Percentiles rank a stretch among this genome's conserved stretches.
Evolutionary conservation across 2,113 vertebrate species (phyloP).

Genomic region (Odontophorus gujanensis): DNA sequence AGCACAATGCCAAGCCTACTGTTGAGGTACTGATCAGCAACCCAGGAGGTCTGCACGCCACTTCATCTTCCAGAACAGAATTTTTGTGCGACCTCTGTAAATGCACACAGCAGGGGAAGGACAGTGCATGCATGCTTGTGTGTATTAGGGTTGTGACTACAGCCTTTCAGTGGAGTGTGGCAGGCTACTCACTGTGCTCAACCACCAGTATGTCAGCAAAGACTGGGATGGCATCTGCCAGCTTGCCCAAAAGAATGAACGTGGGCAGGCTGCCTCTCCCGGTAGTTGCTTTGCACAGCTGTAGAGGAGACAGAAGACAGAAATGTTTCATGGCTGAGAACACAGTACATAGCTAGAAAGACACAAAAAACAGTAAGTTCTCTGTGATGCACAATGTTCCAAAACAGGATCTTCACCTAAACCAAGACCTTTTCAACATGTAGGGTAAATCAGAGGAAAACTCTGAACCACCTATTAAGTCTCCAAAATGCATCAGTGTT

Average conservation of each 20-base stretch:
- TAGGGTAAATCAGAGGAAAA: neutral
- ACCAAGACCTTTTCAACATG: neutral
- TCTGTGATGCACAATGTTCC: neutral
- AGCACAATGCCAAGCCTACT: neutral
- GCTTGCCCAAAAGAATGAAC: slow-evolving; percentile 87
- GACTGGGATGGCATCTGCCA: slow-evolving; percentile 83
- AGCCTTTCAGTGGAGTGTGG: neutral
- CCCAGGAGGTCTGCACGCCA: neutral
- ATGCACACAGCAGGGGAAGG: rapidly evolving
- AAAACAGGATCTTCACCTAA: neutral
- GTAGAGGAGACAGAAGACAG: slow-evolving; percentile 1
- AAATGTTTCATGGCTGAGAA: neutral
- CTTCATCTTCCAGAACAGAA: neutral
- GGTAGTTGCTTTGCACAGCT: slow-evolving; percentile 73
- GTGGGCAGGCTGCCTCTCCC: slow-evolving; percentile 79
- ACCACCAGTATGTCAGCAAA: slow-evolving; percentile 81
- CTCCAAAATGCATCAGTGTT: neutral
- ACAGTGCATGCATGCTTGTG: rapidly evolving
- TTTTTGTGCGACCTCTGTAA: neutral
- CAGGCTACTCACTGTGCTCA: slow-evolving; percentile 82
- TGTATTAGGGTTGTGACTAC: neutral
- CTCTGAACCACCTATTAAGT: neutral
- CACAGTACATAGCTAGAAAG: neutral
- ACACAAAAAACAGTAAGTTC: neutral
- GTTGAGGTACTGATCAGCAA: neutral